These are phyloP conservation scores for Hipparchia sbordonii DNA, from an alignment of 2,888 invertebrate genomes.

Conservation along the genomic window DNA sequence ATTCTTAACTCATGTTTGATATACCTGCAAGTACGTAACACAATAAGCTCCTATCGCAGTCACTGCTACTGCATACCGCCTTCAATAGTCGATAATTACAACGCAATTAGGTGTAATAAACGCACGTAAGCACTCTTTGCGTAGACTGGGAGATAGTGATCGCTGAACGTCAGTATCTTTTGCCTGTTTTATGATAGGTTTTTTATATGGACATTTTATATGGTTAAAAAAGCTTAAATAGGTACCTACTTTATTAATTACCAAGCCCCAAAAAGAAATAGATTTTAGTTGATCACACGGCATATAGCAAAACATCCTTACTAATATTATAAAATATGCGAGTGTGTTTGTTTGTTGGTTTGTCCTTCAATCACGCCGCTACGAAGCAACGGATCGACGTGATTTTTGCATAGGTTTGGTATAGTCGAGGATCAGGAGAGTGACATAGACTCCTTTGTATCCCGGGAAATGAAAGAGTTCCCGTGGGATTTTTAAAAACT, in stretches of 20 bases:
- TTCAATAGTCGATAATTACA: slow-evolving; percentile 67
- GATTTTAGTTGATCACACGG: too few relatives aligned
- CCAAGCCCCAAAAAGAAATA: too few relatives aligned
- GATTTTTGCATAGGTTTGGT: too few relatives aligned
- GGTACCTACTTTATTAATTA: not conserved
- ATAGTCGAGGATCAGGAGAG: too few relatives aligned
- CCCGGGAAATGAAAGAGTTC: too few relatives aligned
- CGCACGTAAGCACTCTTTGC: slow-evolving; percentile 48
- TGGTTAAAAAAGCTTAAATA: not conserved
- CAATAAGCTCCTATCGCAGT: slow-evolving; percentile 31
- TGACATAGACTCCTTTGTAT: too few relatives aligned
- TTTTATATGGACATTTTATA: not conserved
- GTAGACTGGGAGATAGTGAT: slow-evolving; percentile 28
- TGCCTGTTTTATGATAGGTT: not conserved
- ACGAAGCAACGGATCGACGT: not conserved
- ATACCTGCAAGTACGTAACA: slow-evolving; percentile 18
- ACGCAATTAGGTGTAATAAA: slow-evolving; percentile 69
- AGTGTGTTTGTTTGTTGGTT: too few relatives aligned
- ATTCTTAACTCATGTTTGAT: slow-evolving; percentile 23
- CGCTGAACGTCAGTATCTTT: not conserved
- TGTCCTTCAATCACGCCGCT: too few relatives aligned
- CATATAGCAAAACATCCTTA: not conserved
- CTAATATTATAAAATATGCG: too few relatives aligned
- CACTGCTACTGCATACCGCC: slow-evolving; percentile 51
- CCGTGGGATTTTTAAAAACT: too few relatives aligned